Evolutionary conservation across 2,797 vertebrate species (phyloP), one percentile per base, ranked within the genome.

Genomic region (Manis pentadactyla): DNA sequence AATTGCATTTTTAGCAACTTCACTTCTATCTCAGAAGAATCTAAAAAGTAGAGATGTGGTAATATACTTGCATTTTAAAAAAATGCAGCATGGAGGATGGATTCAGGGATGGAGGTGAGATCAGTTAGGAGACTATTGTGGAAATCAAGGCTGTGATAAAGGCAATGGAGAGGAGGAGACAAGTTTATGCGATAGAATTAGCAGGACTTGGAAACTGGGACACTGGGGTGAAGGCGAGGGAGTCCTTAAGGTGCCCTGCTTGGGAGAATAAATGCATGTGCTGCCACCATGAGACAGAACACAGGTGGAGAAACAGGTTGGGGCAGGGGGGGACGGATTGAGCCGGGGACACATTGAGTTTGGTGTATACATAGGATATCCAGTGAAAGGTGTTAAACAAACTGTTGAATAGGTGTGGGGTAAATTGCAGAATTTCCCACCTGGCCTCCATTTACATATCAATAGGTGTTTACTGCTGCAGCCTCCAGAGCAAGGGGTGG

Each of bases 1-100:
- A 86, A 55, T 88, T 42, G 12, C 31, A 83, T 87, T 96, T 94
- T 96, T 94, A 97, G 95, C 79, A 95, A 90, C 90, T 93, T 97
- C 92, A 93, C 92, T 93, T 97, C 97, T 92, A 83, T 59, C 51
- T 86, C 46, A 39, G 87, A 82, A 46, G 69, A 79, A 83, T 87
- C 87, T 87, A 74, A 69, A 59, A 77, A 92, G 83, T 92, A 78
- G 34, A 61, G 75, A 25, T 84, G 66, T 68, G 87, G 25, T 75
- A 55, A 93, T 94, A 84, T 39, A 49, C 18, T 89, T 93, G 57
- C 79, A 87, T 87, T 89, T 97, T 51, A 64, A 87, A 89, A 82
- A 93, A 94, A 74, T 82, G 29, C 12, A 53, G 7, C 37, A 0
- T 63, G 63, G 59, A 66, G 73, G 63, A 77, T 84, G 84, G 75